Evolutionary conservation across 2,888 invertebrate genomes (phyloP), one percentile per base, ranked within the genome.

Genomic region (Ochlodes sylvanus): DNA sequence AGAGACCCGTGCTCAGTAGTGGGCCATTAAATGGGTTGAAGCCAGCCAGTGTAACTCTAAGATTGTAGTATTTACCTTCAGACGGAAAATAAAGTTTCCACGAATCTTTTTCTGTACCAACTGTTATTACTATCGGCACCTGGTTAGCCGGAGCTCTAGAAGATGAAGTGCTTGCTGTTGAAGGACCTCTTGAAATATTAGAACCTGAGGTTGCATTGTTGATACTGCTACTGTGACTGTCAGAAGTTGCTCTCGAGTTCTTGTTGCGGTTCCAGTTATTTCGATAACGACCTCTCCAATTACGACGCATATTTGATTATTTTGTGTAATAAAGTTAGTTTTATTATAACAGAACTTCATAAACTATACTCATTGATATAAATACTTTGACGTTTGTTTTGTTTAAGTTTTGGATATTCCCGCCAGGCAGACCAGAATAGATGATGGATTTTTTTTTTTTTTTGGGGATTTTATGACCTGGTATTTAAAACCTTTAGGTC

Each of bases 61-160:
- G 27, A 27, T 27, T 27, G 27, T 27, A 14, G 47, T 75, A 79
- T 66, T 76, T 85, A 95, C 96, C 95, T 93, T 96, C 95, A 65
- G 94, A 92, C 44, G 96, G 94, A 84, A 98, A 97, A 88, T 98
- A 98, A 9, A 97, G 87, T 73, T 95, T 95, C 97, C 98, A 98
- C 19, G 96, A 95, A 74, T 94, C 93, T 83, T 96, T 96, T 70
- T 77, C 82, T 63, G 74, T 70, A 67, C 76, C 78, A 58, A 90
- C 71, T 42, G 86, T 78, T 10, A 92, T 73, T 41, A 88, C 79
- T 68, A 90, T 82, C 0, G 92, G 90, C 52, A 84, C 70, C 70
- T 90, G 92, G 73, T 90, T 91, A 2, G 88, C 86, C 34, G 91
- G 90, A 47, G 90, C 87, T 79, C 92, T 85, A 17, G 84, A 84